phyloP scores from a whole-genome alignment of 2,888 invertebrate species.

The Parnassius orleans region DNA sequence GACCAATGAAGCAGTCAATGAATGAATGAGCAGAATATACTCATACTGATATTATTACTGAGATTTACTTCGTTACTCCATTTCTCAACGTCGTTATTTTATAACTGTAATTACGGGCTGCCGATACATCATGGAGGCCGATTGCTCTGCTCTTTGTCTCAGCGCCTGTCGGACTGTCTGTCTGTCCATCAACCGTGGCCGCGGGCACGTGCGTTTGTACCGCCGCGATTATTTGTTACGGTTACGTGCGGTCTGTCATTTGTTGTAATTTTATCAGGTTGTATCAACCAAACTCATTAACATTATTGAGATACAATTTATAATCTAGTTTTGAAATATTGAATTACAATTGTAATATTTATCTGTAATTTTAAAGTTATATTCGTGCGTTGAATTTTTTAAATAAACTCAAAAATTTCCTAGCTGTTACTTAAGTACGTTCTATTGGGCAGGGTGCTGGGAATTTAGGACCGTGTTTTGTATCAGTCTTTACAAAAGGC shows the following conservation, averaged over 20 bases:
- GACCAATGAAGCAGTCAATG: too few relatives aligned
- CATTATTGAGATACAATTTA: conserved; percentile 4
- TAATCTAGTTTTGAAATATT: too few relatives aligned
- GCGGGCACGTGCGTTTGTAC: neutral
- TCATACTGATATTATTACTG: too few relatives aligned
- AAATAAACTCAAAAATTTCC: too few relatives aligned
- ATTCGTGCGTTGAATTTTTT: too few relatives aligned
- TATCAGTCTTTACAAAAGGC: too few relatives aligned
- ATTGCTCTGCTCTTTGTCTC: conserved; percentile 10
- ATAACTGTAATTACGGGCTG: conserved; percentile 8
- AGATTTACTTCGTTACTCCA: neutral
- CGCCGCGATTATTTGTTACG: neutral
- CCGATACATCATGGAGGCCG: conserved; percentile 13
- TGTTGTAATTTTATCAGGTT: conserved; percentile 1
- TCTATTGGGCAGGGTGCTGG: too few relatives aligned
- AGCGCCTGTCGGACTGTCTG: neutral
- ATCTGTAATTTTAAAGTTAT: neutral
- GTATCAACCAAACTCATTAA: neutral
- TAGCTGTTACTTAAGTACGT: too few relatives aligned
- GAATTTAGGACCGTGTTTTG: too few relatives aligned
- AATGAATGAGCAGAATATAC: too few relatives aligned
- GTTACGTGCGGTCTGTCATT: neutral
- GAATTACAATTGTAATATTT: conserved; percentile 1
- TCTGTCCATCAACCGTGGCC: conserved; percentile 5
- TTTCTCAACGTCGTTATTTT: conserved; percentile 1